Evolutionary conservation across 2,888 invertebrate genomes (phyloP).

Genomic region (Cylloceria caligata): DNA sequence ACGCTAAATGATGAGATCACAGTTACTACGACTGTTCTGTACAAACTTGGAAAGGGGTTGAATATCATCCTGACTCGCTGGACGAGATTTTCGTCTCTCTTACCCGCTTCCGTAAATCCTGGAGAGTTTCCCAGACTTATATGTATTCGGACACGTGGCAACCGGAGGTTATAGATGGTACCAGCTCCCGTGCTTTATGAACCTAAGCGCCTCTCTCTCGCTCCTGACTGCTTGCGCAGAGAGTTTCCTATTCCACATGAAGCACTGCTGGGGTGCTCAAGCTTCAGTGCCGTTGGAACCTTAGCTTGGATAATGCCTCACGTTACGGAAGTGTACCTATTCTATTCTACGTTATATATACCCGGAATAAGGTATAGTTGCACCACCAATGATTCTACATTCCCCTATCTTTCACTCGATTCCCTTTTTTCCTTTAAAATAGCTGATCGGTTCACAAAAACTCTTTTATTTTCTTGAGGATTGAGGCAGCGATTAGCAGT

Average conservation of each 20-base stretch:
- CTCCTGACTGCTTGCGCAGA: conserved; percentile 26
- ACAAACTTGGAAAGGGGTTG: conserved; percentile 1
- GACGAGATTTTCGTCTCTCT: conserved; percentile 53
- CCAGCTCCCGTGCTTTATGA: conserved; percentile 51
- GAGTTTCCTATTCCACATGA: neutral
- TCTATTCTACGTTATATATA: conserved; percentile 19
- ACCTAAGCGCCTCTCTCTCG: conserved; percentile 46
- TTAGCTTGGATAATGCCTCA: conserved; percentile 45
- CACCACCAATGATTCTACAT: conserved; percentile 7
- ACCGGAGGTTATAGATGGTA: conserved; percentile 56
- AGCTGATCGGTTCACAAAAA: conserved; percentile 43
- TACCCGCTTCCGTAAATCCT: conserved; percentile 61
- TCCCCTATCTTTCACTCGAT: neutral
- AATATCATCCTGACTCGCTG: conserved; percentile 27
- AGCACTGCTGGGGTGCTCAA: neutral
- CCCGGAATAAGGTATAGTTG: conserved; percentile 5
- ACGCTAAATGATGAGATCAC: neutral
- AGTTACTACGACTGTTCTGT: conserved; percentile 1
- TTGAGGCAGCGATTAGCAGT: neutral
- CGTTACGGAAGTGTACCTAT: conserved; percentile 25
- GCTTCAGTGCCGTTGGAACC: conserved; percentile 28
- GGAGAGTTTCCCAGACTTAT: conserved; percentile 43
- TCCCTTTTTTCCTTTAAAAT: conserved; percentile 19
- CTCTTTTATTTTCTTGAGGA: conserved; percentile 40
- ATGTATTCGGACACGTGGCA: conserved; percentile 51